These are phyloP conservation scores for Sericinus montela DNA, from an alignment of 2,888 invertebrate species.

Conservation along the genomic window DNA sequence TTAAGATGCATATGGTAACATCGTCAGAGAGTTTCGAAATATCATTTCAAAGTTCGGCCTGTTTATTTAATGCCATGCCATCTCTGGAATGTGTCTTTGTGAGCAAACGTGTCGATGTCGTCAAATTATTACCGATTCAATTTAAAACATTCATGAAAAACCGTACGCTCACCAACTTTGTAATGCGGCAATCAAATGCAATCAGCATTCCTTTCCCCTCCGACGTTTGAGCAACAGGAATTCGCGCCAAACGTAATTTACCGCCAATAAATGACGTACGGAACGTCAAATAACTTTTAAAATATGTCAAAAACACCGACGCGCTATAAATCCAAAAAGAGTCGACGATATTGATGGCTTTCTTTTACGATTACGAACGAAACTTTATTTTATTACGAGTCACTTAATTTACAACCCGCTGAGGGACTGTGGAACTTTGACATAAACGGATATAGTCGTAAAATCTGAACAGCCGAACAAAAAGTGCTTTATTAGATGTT, in stretches of 20 bases:
- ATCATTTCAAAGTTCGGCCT: slow-evolving; percentile 19
- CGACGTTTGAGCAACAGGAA: slow-evolving; percentile 33
- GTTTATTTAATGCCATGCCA: slow-evolving; percentile 21
- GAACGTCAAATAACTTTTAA: slow-evolving; percentile 38
- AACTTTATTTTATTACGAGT: slow-evolving; percentile 44
- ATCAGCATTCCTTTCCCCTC: slow-evolving; percentile 37
- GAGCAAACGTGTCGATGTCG: not conserved
- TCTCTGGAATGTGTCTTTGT: slow-evolving; percentile 15
- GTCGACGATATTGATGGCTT: slow-evolving; percentile 54
- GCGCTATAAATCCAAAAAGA: slow-evolving; percentile 50
- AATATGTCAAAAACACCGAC: slow-evolving; percentile 38
- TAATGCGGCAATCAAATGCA: slow-evolving; percentile 39
- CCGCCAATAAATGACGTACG: slow-evolving; percentile 38
- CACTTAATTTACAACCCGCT: slow-evolving; percentile 46
- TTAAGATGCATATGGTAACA: slow-evolving; percentile 38
- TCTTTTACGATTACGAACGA: slow-evolving; percentile 57
- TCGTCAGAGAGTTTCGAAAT: slow-evolving; percentile 37
- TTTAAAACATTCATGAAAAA: slow-evolving; percentile 27
- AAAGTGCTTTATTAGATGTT: slow-evolving; percentile 27
- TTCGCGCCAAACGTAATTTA: slow-evolving; percentile 39
- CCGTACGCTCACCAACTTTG: slow-evolving; percentile 36
- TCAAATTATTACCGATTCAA: slow-evolving; percentile 7
- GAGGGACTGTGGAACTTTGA: slow-evolving; percentile 38
- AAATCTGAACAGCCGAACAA: slow-evolving; percentile 23
- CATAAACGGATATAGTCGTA: slow-evolving; percentile 24